Base-by-base conservation (phyloP, 1,140 invertebrate genomes). In the Bombus breviceps region DNA sequence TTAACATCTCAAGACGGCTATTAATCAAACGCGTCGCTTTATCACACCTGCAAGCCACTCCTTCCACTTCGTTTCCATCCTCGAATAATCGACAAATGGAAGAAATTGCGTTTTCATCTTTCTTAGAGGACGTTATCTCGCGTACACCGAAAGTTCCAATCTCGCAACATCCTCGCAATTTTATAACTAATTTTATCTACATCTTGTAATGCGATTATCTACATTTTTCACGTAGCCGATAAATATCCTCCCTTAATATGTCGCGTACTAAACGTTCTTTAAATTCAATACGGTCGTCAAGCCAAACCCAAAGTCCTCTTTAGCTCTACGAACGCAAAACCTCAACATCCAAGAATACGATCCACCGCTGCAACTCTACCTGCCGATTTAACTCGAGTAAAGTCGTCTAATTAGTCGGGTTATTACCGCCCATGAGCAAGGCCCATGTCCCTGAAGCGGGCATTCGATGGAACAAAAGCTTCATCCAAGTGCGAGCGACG, bases 401-500 rank as follows among this genome's bases (percentile, higher is more conserved):
- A 37, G 69, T 68, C 47, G 37, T 57, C 59, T 41, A 81, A 81
- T 81, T 75, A 68, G 87, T 76, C 79, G 84, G 84, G 80, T 76
- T 47, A 53, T 47, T 41, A 75, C 1, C 72, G 41, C 3, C 47
- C 43, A 47, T 18, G 5, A 43, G 41, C 68, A 22, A 64, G 1
- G n/a, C 8, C 18, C 47, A 8, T 53, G 37, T 22, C 59, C 41
- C 72, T 47, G 39, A 41, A 39, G 8, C 18, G n/a, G 25, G 22
- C 41, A 18, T 76, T 39, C 22, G 15, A 34, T 47, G 10, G 76
- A 83, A 89, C 80, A 78, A 83, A 82, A 86, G 80, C 68, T 79
- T 62, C 28, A 59, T 76, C 47, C 79, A 43, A 62, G 69, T 41
- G 69, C 86, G 64, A 39, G 75, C 68, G 43, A 32, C 28, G n/a